Conservation (phyloP, 2,797 vertebrate species). For the Euphonia xanthogaster region DNA sequence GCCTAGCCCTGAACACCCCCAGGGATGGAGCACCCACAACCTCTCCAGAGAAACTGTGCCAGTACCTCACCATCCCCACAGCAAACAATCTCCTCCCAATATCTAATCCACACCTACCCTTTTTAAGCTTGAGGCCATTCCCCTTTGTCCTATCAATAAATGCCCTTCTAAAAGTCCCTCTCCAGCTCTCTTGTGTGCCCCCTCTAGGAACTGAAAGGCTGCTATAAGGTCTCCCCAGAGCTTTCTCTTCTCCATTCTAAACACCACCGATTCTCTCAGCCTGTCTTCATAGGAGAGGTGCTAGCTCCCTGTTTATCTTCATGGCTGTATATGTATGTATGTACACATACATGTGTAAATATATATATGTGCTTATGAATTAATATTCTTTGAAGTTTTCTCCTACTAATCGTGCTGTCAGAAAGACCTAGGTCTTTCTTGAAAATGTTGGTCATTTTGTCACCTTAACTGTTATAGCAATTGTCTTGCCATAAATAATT, state of each 20-base stretch:
- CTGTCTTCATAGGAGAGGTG: not conserved
- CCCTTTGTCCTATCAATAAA: not conserved
- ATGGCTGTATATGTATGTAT: not conserved
- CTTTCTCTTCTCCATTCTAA: not conserved
- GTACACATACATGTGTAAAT: not conserved
- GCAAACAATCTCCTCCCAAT: not conserved
- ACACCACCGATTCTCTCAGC: not conserved
- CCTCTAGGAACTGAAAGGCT: not conserved
- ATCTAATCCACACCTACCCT: not conserved
- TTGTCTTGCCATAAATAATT: conserved; percentile 49
- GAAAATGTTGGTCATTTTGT: not conserved
- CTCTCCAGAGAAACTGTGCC: not conserved
- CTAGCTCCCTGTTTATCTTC: not conserved
- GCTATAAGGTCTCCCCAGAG: not conserved
- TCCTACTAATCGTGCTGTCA: not conserved
- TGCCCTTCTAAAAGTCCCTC: not conserved
- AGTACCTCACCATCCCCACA: not conserved
- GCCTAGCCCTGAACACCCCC: not conserved
- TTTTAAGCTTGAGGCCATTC: not conserved
- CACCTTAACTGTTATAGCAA: not conserved
- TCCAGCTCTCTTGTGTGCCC: not conserved
- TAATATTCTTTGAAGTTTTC: not conserved
- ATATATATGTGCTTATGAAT: not conserved
- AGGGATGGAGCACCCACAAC: not conserved
- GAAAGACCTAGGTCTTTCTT: conserved; percentile 10